Conservation (phyloP, 2,888 invertebrate species). For the Osedax fenrisi region DNA sequence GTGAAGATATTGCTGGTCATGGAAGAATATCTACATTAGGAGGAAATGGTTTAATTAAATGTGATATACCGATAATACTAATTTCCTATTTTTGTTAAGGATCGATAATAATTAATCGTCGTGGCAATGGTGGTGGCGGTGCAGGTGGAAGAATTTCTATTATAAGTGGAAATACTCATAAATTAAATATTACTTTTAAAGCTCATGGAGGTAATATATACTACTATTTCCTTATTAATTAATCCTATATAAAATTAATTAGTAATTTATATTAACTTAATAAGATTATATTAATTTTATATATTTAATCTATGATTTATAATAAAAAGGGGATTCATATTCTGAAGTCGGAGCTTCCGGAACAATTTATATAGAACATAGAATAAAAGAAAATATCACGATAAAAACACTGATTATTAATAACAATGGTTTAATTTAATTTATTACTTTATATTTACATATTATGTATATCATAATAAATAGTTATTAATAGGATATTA, state of each 20-base stretch:
- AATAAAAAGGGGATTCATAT: background rate
- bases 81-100: too few relatives aligned
- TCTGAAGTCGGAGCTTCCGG: background rate
- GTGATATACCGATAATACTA: too few relatives aligned
- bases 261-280: too few relatives aligned
- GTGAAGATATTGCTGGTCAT: slow-evolving; percentile 40
- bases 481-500: too few relatives aligned
- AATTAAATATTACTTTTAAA: slow-evolving; percentile 38
- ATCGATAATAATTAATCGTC: too few relatives aligned
- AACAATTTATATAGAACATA: background rate
- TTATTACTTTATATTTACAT: too few relatives aligned
- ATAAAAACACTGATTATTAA: background rate
- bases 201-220: slow-evolving; percentile 38
- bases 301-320: too few relatives aligned
- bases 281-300: too few relatives aligned
- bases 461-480: too few relatives aligned
- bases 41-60: slow-evolving; percentile 33
- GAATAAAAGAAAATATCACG: background rate
- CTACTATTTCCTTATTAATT: too few relatives aligned
- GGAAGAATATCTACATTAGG: slow-evolving; percentile 39
- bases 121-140: slow-evolving; percentile 38
- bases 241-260: too few relatives aligned
- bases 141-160: slow-evolving; percentile 40
- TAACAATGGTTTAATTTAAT: background rate
- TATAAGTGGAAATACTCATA: slow-evolving; percentile 36